These are phyloP conservation scores for Nineta flava DNA, from an alignment of 2,888 invertebrate genomes.

Conservation along the genomic window DNA sequence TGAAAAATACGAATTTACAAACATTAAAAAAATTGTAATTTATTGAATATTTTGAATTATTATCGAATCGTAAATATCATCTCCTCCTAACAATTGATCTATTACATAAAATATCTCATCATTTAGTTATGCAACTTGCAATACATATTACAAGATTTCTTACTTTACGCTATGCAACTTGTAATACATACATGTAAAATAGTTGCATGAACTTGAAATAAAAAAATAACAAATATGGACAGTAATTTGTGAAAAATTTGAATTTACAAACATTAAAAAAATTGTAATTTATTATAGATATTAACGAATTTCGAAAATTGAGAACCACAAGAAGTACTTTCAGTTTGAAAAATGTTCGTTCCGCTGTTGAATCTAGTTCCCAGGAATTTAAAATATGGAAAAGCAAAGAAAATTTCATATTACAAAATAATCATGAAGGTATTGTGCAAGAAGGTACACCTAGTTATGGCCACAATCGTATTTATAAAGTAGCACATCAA, in stretches of 20 bases:
- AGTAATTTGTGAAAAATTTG: not conserved
- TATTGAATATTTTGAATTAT: too few species aligned
- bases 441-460: slow-evolving; percentile 25
- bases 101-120: too few species aligned
- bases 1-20: not conserved
- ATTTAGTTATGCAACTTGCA: too few species aligned
- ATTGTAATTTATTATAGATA: too few species aligned
- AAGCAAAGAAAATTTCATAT: slow-evolving; percentile 13
- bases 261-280: not conserved
- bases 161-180: too few species aligned
- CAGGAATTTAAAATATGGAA: not conserved
- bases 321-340: too few species aligned
- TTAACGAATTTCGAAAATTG: too few species aligned
- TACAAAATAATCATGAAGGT: slow-evolving; percentile 24
- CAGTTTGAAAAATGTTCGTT: not conserved
- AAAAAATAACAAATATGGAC: not conserved
- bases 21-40: not conserved
- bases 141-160: too few species aligned
- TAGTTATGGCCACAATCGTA: slow-evolving; percentile 28
- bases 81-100: too few species aligned
- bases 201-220: not conserved
- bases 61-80: too few species aligned
- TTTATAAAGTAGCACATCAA: slow-evolving; percentile 21
- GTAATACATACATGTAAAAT: too few species aligned
- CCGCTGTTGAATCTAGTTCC: not conserved